Evolutionary conservation across 1,140 invertebrate genomes (phyloP).

Genomic region (Polyergus mexicanus): DNA sequence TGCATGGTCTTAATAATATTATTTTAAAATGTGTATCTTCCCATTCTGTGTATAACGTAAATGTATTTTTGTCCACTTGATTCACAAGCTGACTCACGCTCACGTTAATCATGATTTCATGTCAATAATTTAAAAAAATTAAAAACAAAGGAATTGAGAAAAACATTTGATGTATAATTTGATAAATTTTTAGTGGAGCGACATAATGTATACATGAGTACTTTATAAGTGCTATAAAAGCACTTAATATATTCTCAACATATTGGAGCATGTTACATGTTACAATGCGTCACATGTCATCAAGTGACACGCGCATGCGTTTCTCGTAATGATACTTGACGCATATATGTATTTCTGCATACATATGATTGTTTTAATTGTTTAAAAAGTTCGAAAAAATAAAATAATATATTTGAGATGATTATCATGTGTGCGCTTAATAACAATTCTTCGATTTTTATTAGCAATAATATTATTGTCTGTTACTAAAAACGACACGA

Average conservation of each 20-base stretch:
- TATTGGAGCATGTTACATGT: too few relatives aligned
- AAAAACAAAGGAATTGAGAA: background rate
- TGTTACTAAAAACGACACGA: background rate
- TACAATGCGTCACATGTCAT: too few relatives aligned
- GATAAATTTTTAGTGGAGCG: background rate
- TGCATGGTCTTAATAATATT: slow-evolving; percentile 53
- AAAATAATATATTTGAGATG: background rate
- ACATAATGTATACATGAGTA: too few relatives aligned
- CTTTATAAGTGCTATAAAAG: too few relatives aligned
- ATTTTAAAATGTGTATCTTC: slow-evolving; percentile 56
- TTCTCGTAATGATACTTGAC: too few relatives aligned
- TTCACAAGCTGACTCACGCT: slow-evolving; percentile 64
- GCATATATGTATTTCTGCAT: too few relatives aligned
- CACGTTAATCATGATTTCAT: slow-evolving; percentile 55
- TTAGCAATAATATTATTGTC: background rate
- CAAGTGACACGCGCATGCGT: too few relatives aligned
- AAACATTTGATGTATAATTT: background rate
- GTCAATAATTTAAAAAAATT: background rate
- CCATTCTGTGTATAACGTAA: slow-evolving; percentile 69
- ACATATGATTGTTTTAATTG: too few relatives aligned
- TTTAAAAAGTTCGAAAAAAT: background rate
- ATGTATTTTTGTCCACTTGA: slow-evolving; percentile 53
- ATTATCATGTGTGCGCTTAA: background rate
- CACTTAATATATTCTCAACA: too few relatives aligned
- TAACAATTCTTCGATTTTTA: background rate